Percentiles rank a stretch among this genome's conserved stretches.
Conservation (phyloP, 1,140 invertebrate genomes). For the Hermatobates lingyangjiaoensis region DNA sequence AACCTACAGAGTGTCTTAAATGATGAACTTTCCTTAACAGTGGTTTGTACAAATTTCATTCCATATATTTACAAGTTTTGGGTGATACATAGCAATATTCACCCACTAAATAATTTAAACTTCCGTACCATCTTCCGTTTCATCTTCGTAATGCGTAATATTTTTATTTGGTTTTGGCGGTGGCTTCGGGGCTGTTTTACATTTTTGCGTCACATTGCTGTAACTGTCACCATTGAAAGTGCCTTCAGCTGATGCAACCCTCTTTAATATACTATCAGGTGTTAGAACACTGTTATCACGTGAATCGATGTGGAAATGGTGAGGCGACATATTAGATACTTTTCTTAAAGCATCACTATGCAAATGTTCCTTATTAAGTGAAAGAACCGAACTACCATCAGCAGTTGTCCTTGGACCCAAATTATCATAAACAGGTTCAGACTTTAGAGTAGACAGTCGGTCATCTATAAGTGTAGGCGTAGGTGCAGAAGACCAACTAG, state of each 20-base stretch:
- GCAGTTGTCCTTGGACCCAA: conserved; percentile 63
- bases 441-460: conserved; percentile 20
- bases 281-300: conserved; percentile 24
- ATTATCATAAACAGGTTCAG: conserved; percentile 68
- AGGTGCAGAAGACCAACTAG: conserved; percentile 52
- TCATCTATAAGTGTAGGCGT: conserved; percentile 25
- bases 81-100: neutral
- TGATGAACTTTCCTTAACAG: neutral
- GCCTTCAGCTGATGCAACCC: conserved; percentile 8
- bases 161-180: conserved; percentile 55
- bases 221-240: neutral
- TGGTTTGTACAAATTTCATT: neutral
- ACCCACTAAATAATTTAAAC: conserved; percentile 32
- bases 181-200: conserved; percentile 57
- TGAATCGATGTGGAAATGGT: conserved; percentile 32
- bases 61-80: neutral
- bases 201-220: conserved; percentile 17
- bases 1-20: neutral
- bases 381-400: conserved; percentile 58
- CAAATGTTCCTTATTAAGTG: conserved; percentile 42
- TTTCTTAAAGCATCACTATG: conserved; percentile 23
- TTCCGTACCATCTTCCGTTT: conserved; percentile 70
- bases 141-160: conserved; percentile 58
- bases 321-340: conserved; percentile 34
- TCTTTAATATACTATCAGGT: conserved; percentile 1